phyloP scores from a whole-genome alignment of 2,113 vertebrate species.

The Leptocoma aspasia region DNA sequence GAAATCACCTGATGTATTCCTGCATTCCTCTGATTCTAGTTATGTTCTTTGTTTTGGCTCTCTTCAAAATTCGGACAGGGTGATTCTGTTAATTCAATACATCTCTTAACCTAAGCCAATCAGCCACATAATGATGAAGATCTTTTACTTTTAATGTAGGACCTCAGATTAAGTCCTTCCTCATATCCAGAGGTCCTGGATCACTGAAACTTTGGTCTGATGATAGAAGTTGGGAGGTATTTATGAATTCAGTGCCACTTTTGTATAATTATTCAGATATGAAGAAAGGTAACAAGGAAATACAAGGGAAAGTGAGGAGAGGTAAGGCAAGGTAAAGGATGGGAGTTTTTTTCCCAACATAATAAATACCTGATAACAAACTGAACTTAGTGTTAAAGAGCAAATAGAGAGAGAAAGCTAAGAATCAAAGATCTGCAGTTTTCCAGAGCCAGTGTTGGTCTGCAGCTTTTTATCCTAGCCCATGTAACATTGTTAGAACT shows the following conservation, averaged over 20 bases:
- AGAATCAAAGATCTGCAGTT: background rate
- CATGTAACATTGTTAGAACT: background rate
- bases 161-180: background rate
- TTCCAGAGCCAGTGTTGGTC: background rate
- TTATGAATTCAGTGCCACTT: background rate
- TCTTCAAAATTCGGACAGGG: background rate
- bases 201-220: background rate
- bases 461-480: background rate
- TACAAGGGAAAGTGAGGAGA: accelerated
- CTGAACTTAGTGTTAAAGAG: background rate
- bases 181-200: background rate
- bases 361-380: background rate
- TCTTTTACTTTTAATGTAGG: background rate
- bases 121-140: background rate
- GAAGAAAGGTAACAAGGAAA: background rate
- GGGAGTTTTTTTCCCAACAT: background rate
- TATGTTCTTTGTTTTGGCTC: background rate
- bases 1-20: background rate
- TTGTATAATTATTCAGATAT: background rate
- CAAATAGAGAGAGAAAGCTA: background rate
- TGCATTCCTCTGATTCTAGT: background rate
- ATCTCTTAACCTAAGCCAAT: background rate
- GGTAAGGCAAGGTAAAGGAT: background rate
- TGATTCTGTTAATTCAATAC: background rate
- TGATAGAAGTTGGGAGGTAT: accelerated